Evolutionary conservation across 2,888 invertebrate genomes (phyloP), one percentile per base, ranked within the genome.

Genomic region (Limnephilus auricula): DNA sequence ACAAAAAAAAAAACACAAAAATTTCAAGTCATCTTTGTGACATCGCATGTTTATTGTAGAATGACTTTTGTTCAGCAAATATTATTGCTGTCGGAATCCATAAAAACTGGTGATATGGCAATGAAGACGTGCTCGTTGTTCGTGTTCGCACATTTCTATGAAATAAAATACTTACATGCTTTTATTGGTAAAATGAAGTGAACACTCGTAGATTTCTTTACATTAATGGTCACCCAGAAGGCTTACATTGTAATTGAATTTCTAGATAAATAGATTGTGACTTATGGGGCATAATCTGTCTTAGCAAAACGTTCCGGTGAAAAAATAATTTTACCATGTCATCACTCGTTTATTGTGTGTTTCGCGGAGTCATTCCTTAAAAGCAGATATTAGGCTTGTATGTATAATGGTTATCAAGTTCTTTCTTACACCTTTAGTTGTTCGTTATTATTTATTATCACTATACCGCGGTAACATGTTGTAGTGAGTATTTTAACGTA

Each of bases 361-460:
- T 85, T 85, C 79, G 90, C 85, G n/a, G 40, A 90, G 79, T 90
- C 85, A 90, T 90, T 78, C 37, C 79, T 37, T 25, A 84, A 88
- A 79, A 83, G 79, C 85, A 85, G 85, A 90, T 85, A 79, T 85
- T 79, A 88, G 87, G 87, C 87, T 37, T 79, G 87, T 78, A 32
- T 18, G 79, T 25, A 37, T n/a, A 88, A 79, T 78, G 85, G 79
- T 32, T 88, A 79, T 79, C 37, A 30, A 79, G 34, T 88, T 88
- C 79, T n/a, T 32, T 40, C 34, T 31, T 31, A 50, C 78, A 88
- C 79, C 87, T 88, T 88, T 88, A n/a, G 79, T 78, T 34, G 34
- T 88, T 88, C n/a, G 79, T 78, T 34, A n/a, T 85, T 85, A 65
- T 65, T 84, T 83, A 83, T 83, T 18, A 83, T 34, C 10, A 12